phyloP scores from a whole-genome alignment of 2,113 vertebrate genomes.

The Microtus pennsylvanicus region DNA sequence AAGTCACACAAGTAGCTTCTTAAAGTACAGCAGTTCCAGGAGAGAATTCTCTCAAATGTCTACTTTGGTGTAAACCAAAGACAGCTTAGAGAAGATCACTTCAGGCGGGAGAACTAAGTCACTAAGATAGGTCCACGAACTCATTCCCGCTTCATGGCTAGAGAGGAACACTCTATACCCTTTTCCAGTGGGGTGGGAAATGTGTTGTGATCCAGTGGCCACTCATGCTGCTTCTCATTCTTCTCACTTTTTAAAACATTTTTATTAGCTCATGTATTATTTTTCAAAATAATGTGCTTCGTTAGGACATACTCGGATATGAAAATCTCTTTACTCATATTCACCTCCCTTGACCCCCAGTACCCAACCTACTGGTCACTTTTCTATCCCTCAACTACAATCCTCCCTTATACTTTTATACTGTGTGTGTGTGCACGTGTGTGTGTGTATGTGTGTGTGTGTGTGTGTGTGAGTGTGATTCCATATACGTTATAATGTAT shows the following conservation, averaged over 20 bases:
- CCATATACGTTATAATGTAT: neutral
- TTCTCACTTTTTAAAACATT: neutral
- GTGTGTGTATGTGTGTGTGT: too few relatives aligned
- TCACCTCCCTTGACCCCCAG: neutral
- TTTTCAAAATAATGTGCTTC: neutral
- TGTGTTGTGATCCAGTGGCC: too few relatives aligned
- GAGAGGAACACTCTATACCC: neutral
- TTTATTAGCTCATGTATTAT: neutral
- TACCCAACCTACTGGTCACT: neutral
- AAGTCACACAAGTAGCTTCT: neutral
- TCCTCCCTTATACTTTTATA: neutral
- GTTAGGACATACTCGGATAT: neutral
- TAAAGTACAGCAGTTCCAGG: neutral
- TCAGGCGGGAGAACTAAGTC: neutral
- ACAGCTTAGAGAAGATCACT: neutral
- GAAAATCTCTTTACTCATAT: neutral
- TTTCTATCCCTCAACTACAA: neutral
- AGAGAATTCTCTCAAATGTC: neutral
- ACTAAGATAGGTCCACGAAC: neutral
- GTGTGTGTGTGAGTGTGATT: neutral
- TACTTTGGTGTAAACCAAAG: neutral
- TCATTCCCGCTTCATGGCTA: neutral
- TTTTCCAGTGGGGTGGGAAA: neutral
- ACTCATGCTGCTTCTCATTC: neutral
- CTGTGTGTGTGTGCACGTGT: neutral